Conservation (phyloP, 1,140 invertebrate species). For the Protaetia brevitarsis region DNA sequence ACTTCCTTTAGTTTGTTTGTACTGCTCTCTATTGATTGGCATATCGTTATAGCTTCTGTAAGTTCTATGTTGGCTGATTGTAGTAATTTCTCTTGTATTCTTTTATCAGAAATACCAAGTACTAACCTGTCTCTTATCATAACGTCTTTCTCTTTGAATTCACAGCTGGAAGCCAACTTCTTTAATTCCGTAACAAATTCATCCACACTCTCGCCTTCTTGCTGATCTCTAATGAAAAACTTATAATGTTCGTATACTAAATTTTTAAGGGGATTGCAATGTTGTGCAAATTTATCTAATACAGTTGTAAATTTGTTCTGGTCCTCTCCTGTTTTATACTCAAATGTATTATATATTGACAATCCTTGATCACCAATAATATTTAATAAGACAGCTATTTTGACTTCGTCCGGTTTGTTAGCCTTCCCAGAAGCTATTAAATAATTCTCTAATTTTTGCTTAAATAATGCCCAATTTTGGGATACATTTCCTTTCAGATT, state of each 20-base stretch:
- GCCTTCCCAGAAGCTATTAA: too few relatives aligned
- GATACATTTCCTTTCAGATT: too few relatives aligned
- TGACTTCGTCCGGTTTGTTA: too few relatives aligned
- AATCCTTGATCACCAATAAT: too few relatives aligned
- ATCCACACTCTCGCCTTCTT: constrained; percentile 20
- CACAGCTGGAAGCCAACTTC: constrained; percentile 19
- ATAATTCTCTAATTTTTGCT: too few relatives aligned
- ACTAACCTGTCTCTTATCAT: constrained; percentile 18
- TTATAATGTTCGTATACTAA: constrained; percentile 23
- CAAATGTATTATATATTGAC: too few relatives aligned
- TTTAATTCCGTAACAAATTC: constrained; percentile 19
- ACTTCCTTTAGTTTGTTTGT: not conserved
- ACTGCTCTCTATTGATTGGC: constrained; percentile 32
- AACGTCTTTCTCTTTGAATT: constrained; percentile 19
- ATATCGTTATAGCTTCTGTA: not conserved
- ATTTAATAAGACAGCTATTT: too few relatives aligned
- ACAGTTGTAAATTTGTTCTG: too few relatives aligned
- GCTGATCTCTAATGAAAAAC: constrained; percentile 21
- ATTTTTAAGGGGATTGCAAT: constrained; percentile 18
- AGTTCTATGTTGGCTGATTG: not conserved
- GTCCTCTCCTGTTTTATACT: too few relatives aligned
- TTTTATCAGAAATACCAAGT: not conserved
- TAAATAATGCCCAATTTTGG: too few relatives aligned
- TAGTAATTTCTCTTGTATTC: not conserved
- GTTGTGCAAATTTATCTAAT: too few relatives aligned